Evolutionary conservation across 2,113 vertebrate species (phyloP).

Genomic region (Bufo bufo): DNA sequence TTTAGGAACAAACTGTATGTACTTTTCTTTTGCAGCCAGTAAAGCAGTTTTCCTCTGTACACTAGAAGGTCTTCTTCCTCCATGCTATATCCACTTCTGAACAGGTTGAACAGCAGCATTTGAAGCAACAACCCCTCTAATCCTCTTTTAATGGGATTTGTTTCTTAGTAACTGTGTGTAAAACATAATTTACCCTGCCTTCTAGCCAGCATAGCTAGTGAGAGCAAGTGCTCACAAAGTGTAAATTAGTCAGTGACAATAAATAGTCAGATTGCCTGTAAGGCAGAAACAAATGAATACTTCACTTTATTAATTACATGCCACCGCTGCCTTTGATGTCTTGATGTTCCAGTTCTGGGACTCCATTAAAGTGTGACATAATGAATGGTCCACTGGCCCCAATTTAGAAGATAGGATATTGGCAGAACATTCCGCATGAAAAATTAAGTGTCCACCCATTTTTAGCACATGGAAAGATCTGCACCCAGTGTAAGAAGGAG

Average conservation of each 20-base stretch:
- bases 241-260: constrained; percentile 75
- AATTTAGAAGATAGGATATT: constrained; percentile 71
- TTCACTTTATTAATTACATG: constrained; percentile 71
- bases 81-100: not conserved
- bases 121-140: constrained; percentile 58
- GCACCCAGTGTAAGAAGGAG: constrained; percentile 72
- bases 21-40: not conserved
- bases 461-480: constrained; percentile 69
- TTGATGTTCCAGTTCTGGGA: constrained; percentile 77
- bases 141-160: constrained; percentile 70
- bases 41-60: not conserved
- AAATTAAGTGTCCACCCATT: constrained; percentile 76
- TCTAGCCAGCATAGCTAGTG: constrained; percentile 62
- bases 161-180: constrained; percentile 67
- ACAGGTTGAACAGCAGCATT: not conserved
- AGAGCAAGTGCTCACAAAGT: constrained; percentile 72
- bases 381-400: constrained; percentile 70
- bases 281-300: constrained; percentile 70
- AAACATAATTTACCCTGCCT: constrained; percentile 65
- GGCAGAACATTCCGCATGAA: constrained; percentile 77
- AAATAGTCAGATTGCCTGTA: constrained; percentile 72
- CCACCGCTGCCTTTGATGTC: constrained; percentile 80
- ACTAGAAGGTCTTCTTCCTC: not conserved
- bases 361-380: constrained; percentile 68
- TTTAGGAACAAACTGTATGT: not conserved